Conservation (phyloP, 2,113 vertebrate species). For the Ammodramus savannarum region DNA sequence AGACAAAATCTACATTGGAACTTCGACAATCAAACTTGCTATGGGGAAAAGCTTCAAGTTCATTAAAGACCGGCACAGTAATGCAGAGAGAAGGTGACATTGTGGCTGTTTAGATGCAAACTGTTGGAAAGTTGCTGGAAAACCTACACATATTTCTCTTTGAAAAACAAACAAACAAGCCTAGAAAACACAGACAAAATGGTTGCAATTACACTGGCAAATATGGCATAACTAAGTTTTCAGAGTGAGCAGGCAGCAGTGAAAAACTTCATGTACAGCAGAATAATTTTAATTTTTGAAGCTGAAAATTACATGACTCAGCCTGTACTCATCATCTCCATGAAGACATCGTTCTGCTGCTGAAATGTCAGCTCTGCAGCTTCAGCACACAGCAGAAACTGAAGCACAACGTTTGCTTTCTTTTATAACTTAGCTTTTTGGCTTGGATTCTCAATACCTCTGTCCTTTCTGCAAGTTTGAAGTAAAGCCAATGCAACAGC, state of each 20-base stretch:
- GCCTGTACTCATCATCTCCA: conserved; percentile 40
- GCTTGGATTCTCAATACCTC: conserved; percentile 33
- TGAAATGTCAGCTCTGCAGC: conserved; percentile 47
- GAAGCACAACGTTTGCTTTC: conserved; percentile 32
- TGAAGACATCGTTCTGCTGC: conserved; percentile 33
- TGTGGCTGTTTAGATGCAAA: background rate
- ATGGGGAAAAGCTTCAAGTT: background rate
- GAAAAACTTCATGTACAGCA: background rate
- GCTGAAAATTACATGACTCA: conserved; percentile 35
- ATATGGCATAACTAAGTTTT: conserved; percentile 19
- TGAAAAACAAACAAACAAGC: background rate
- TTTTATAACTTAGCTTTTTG: conserved; percentile 40
- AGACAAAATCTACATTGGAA: background rate
- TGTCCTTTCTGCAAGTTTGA: conserved; percentile 36
- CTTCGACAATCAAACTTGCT: background rate
- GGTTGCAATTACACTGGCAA: conserved; percentile 6
- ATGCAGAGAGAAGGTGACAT: background rate
- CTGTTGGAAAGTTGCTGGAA: background rate
- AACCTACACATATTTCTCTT: background rate
- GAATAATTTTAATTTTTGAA: conserved; percentile 50
- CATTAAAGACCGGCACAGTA: background rate
- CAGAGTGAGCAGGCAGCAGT: background rate
- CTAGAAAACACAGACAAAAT: background rate
- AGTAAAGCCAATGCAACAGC: conserved; percentile 27
- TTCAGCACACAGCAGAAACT: conserved; percentile 18